Conservation (phyloP, 2,797 vertebrate genomes). For the Arrhamphus sclerolepis region DNA sequence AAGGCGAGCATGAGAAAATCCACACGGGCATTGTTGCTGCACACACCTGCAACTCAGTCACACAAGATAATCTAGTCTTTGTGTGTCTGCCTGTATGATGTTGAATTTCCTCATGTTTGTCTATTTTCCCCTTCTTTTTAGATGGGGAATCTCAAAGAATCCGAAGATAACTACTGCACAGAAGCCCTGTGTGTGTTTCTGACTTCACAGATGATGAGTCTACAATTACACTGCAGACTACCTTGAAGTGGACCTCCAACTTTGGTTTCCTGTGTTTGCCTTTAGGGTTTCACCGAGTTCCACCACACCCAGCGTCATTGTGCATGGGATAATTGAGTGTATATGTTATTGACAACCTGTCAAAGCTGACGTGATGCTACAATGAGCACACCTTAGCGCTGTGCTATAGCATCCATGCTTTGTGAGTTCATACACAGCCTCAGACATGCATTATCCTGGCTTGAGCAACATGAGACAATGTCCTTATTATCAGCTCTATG, state of each 20-base stretch:
- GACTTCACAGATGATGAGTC: conserved; percentile 16
- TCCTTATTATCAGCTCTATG: conserved; percentile 43
- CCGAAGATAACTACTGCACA: conserved; percentile 9
- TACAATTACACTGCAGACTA: conserved; percentile 29
- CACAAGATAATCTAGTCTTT: conserved; percentile 30
- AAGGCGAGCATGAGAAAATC: conserved; percentile 36
- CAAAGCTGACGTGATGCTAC: conserved; percentile 37
- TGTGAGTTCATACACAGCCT: neutral
- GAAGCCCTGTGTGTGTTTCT: conserved; percentile 12
- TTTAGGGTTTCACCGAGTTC: conserved; percentile 33
- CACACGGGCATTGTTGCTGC: conserved; percentile 25
- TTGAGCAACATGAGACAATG: conserved; percentile 36
- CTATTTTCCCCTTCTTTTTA: neutral
- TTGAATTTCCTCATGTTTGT: conserved; percentile 39
- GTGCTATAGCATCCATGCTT: conserved; percentile 4
- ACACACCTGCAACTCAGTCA: conserved; percentile 53
- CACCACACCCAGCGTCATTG: conserved; percentile 54
- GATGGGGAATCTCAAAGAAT: conserved; percentile 2
- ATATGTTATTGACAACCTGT: conserved; percentile 51
- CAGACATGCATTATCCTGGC: conserved; percentile 44
- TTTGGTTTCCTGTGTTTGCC: conserved; percentile 38
- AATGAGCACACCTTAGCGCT: conserved; percentile 27
- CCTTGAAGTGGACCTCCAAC: conserved; percentile 32
- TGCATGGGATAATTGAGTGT: conserved; percentile 45
- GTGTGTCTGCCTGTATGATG: conserved; percentile 32